Evolutionary conservation across 2,888 invertebrate species (phyloP).

Genomic region (Vanessa cardui): DNA sequence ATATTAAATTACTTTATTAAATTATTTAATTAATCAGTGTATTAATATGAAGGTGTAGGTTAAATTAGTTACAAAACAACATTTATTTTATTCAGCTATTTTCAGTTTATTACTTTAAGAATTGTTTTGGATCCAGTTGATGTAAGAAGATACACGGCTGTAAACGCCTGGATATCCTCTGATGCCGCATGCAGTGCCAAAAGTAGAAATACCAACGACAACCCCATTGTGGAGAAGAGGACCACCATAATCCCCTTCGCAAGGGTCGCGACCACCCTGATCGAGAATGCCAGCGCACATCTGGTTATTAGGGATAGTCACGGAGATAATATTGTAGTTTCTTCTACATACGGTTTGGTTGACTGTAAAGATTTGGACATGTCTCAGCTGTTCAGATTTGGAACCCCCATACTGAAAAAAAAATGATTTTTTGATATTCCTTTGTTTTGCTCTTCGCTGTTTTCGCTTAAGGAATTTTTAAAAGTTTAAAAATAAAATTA

Average conservation of each 20-base stretch:
- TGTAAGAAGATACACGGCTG: conserved; percentile 38
- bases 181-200: conserved; percentile 15
- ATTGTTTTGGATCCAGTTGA: conserved; percentile 42
- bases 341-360: conserved; percentile 49
- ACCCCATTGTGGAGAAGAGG: conserved; percentile 41
- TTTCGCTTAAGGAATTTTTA: too few species aligned
- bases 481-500: too few species aligned
- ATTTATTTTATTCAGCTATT: too few species aligned
- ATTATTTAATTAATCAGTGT: too few species aligned
- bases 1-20: too few species aligned
- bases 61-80: too few species aligned
- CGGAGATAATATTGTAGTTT: conserved; percentile 43
- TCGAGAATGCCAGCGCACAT: conserved; percentile 55
- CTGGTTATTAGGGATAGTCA: conserved; percentile 54
- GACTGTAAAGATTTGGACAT: conserved; percentile 51
- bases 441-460: too few species aligned
- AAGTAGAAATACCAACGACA: conserved; percentile 41
- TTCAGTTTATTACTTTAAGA: conserved; percentile 25
- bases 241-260: conserved; percentile 41
- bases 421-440: too few species aligned
- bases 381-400: conserved; percentile 50
- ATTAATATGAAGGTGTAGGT: too few species aligned
- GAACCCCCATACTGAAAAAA: conserved; percentile 34
- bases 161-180: conserved; percentile 44
- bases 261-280: conserved; percentile 46